Percentiles rank a stretch among this genome's conserved stretches.
These are phyloP conservation scores for Ectemnius lituratus DNA, from an alignment of 2,888 invertebrate species.

Conservation along the genomic window DNA sequence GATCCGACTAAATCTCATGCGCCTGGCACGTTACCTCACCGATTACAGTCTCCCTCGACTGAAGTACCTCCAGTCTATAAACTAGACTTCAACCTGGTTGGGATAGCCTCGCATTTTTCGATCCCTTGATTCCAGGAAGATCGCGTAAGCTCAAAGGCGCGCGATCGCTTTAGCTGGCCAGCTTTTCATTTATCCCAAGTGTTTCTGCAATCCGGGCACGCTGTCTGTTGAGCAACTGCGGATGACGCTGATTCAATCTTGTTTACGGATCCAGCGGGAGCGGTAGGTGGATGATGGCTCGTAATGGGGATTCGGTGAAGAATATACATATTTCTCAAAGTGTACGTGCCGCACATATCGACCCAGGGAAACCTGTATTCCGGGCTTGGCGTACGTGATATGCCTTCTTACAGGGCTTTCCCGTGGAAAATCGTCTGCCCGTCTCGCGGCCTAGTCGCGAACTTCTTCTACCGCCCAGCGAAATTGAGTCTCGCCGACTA, in stretches of 20 bases:
- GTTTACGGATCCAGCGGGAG: conserved; percentile 45
- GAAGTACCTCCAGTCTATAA: too few relatives aligned
- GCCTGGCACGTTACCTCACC: too few relatives aligned
- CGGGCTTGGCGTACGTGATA: conserved; percentile 62
- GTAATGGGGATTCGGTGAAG: conserved; percentile 59
- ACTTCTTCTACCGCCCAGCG: conserved; percentile 22
- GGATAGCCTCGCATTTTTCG: neutral
- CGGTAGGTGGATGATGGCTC: conserved; percentile 50
- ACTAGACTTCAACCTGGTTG: too few relatives aligned
- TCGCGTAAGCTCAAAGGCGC: too few relatives aligned
- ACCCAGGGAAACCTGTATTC: conserved; percentile 55
- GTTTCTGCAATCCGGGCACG: conserved; percentile 42
- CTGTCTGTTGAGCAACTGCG: conserved; percentile 41
- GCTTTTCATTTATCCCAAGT: conserved; percentile 24
- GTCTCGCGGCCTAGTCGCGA: conserved; percentile 23
- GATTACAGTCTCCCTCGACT: too few relatives aligned
- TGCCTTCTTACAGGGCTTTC: conserved; percentile 52
- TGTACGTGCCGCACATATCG: conserved; percentile 66
- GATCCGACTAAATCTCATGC: too few relatives aligned
- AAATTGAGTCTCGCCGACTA: conserved; percentile 35
- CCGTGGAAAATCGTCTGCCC: conserved; percentile 42
- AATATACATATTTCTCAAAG: conserved; percentile 60
- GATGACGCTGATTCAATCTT: conserved; percentile 62
- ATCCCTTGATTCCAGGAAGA: neutral
- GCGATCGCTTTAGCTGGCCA: neutral